Percentiles rank a stretch among this genome's conserved stretches.
These are phyloP conservation scores for Hyphantria cunea DNA, from an alignment of 1,140 invertebrate species.

Conservation along the genomic window DNA sequence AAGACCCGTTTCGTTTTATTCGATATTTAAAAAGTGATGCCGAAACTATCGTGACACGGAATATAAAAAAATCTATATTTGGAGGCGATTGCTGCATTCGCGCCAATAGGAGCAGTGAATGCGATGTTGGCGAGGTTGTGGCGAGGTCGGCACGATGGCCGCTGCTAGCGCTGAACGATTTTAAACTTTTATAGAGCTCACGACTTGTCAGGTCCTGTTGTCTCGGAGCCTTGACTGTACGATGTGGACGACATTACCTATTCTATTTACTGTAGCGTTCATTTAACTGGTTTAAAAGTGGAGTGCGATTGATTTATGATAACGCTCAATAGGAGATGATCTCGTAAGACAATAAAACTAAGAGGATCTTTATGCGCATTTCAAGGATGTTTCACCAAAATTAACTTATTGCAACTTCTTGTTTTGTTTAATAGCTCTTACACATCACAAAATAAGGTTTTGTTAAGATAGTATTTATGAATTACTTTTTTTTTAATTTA, in stretches of 20 bases:
- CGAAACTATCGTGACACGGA: slow-evolving; percentile 46
- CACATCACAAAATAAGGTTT: too few relatives aligned
- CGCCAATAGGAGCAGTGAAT: slow-evolving; percentile 70
- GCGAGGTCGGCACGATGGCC: slow-evolving; percentile 58
- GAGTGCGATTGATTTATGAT: slow-evolving; percentile 6
- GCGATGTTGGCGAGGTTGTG: slow-evolving; percentile 53
- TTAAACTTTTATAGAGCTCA: slow-evolving; percentile 43
- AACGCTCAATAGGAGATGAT: slow-evolving; percentile 6
- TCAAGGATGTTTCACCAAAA: too few relatives aligned
- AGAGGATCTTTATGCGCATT: too few relatives aligned
- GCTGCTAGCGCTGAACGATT: slow-evolving; percentile 36
- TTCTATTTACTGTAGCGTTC: slow-evolving; percentile 20
- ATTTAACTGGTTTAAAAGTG: slow-evolving; percentile 13
- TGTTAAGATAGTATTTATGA: too few relatives aligned
- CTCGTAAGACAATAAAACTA: neutral
- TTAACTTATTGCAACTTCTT: too few relatives aligned
- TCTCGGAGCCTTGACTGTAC: slow-evolving; percentile 31
- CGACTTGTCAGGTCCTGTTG: slow-evolving; percentile 35
- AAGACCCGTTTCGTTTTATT: slow-evolving; percentile 30
- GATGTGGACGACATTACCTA: slow-evolving; percentile 30
- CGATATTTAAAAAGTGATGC: slow-evolving; percentile 32
- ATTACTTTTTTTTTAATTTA: too few relatives aligned
- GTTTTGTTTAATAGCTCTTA: too few relatives aligned
- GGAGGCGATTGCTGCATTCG: slow-evolving; percentile 55
- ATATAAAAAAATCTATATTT: slow-evolving; percentile 67